These are phyloP conservation scores for Tenualosa thibaudeaui DNA, from an alignment of 2,797 vertebrate species.

Conservation along the genomic window DNA sequence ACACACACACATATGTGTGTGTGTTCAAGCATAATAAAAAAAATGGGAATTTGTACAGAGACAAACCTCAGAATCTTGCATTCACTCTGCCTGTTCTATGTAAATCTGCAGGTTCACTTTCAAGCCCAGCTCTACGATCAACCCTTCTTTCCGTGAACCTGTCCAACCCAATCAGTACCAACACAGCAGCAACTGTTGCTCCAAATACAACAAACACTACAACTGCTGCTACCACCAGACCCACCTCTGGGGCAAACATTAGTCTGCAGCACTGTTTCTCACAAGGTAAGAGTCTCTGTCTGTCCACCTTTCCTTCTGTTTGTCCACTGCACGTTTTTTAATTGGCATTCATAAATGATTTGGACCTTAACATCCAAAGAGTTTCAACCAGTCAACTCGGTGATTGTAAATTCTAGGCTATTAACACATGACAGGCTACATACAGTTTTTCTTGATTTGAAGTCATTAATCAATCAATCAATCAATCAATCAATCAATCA, in stretches of 20 bases:
- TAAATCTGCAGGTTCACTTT: neutral
- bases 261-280: neutral
- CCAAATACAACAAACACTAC: neutral
- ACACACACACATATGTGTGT: neutral
- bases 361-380: too few relatives aligned
- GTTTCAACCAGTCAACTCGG: too few relatives aligned
- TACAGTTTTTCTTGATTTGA: too few relatives aligned
- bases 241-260: neutral
- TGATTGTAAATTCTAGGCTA: too few relatives aligned
- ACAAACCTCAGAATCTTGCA: too few relatives aligned
- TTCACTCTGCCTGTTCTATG: neutral
- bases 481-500: neutral
- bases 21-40: neutral
- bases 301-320: neutral
- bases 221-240: neutral
- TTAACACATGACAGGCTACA: too few relatives aligned
- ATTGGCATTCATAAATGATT: too few relatives aligned
- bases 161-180: neutral
- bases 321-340: too few relatives aligned
- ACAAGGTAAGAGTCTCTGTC: conserved; percentile 19
- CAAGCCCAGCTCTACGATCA: neutral
- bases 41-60: too few relatives aligned
- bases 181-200: neutral
- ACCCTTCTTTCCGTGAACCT: neutral
- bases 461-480: too few relatives aligned